Evolutionary conservation across 2,797 vertebrate species (phyloP).

Genomic region (Rostrhamus sociabilis): DNA sequence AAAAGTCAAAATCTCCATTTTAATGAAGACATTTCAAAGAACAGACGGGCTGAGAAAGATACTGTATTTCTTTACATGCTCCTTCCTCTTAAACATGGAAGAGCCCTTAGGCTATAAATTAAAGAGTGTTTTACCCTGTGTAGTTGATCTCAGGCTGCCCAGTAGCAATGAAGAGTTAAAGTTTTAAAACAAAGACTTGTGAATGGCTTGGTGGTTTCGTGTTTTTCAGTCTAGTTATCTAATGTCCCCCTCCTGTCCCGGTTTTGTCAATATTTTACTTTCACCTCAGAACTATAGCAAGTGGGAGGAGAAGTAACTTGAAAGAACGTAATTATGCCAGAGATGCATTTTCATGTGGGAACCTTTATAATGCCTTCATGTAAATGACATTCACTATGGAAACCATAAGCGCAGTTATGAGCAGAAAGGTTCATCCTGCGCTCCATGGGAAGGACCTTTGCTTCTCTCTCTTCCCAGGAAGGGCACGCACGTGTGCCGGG

Average conservation of each 20-base stretch:
- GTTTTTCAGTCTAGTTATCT: neutral
- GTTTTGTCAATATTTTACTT: constrained; percentile 51
- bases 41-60: constrained; percentile 30
- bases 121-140: constrained; percentile 16
- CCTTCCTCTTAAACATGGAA: constrained; percentile 22
- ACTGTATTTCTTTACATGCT: constrained; percentile 23
- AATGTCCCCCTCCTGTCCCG: neutral
- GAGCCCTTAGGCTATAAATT: constrained; percentile 51
- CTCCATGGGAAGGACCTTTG: neutral
- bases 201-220: neutral
- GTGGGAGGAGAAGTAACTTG: constrained; percentile 44
- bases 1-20: constrained; percentile 68
- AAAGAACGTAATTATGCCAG: constrained; percentile 19
- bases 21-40: constrained; percentile 65
- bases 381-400: constrained; percentile 54
- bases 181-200: neutral
- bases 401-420: neutral
- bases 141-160: neutral
- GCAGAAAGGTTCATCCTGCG: neutral
- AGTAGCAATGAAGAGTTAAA: neutral
- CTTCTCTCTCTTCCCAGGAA: neutral
- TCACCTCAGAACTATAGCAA: neutral
- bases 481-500: accelerated
- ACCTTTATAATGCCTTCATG: constrained; percentile 28
- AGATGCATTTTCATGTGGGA: constrained; percentile 60